phyloP scores from a whole-genome alignment of 2,888 invertebrate species.

The Automeris io region DNA sequence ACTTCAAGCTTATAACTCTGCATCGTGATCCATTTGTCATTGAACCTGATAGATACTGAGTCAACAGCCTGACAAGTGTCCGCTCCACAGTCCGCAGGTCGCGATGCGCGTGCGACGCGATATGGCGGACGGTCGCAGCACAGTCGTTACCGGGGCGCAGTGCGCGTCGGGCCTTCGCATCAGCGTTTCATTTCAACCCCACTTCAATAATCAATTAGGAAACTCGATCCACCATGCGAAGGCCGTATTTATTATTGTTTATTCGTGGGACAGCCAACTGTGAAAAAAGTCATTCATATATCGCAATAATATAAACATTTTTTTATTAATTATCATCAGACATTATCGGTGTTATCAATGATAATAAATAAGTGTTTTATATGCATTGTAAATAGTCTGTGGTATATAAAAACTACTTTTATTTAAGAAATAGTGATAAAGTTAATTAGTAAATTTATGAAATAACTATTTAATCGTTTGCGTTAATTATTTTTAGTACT shows the following conservation, averaged over 20 bases:
- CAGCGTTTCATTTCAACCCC: neutral
- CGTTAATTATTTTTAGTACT: too few species aligned
- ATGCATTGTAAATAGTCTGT: neutral
- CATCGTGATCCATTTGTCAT: neutral
- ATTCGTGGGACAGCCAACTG: conserved; percentile 11
- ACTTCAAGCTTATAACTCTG: neutral
- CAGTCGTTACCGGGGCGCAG: conserved; percentile 40
- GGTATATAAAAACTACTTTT: neutral
- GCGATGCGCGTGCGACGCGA: conserved; percentile 6
- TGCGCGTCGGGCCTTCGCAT: conserved; percentile 47
- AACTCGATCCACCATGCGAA: conserved; percentile 23
- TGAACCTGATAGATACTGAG: conserved; percentile 5
- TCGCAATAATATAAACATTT: neutral
- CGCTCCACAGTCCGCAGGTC: neutral
- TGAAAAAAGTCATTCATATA: too few species aligned
- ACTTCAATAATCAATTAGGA: neutral
- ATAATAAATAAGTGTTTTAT: neutral
- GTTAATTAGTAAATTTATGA: too few species aligned
- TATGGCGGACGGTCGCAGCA: conserved; percentile 6
- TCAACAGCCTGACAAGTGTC: conserved; percentile 5
- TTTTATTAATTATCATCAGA: neutral
- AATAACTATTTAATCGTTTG: too few species aligned
- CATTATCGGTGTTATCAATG: neutral
- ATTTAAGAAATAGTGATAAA: too few species aligned
- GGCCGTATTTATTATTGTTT: conserved; percentile 11